phyloP scores from a whole-genome alignment of 2,797 vertebrate genomes.

The Rhadinocentrus ornatus region DNA sequence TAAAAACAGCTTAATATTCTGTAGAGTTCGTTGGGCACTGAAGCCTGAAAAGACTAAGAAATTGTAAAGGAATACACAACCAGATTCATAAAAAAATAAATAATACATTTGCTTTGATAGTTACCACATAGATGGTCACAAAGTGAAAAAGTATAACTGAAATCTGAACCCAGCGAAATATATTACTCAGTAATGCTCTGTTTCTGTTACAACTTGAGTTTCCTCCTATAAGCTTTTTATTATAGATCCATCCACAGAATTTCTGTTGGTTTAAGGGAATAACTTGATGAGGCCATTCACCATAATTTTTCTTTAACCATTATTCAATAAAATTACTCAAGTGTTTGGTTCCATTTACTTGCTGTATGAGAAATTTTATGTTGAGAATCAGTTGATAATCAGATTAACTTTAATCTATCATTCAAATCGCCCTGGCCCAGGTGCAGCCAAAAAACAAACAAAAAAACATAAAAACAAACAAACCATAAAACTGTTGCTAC shows the following conservation, averaged over 20 bases:
- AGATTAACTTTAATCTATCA: too few species aligned
- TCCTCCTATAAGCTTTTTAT: not conserved
- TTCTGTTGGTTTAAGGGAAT: not conserved
- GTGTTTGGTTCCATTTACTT: not conserved
- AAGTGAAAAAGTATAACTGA: not conserved
- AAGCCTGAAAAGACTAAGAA: slow-evolving; percentile 8
- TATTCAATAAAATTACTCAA: not conserved
- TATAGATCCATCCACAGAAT: not conserved
- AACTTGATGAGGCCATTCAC: not conserved
- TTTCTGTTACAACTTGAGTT: not conserved
- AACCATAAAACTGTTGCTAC: too few species aligned
- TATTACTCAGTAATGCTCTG: not conserved
- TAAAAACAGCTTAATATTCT: slow-evolving; percentile 54
- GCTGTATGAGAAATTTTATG: not conserved
- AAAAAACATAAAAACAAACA: too few species aligned
- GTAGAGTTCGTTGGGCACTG: slow-evolving; percentile 18
- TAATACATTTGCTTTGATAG: not conserved
- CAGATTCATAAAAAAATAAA: slow-evolving; percentile 2
- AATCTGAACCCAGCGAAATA: not conserved
- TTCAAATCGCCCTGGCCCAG: not conserved
- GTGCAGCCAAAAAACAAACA: not conserved
- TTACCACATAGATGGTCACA: not conserved
- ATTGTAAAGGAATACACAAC: not conserved
- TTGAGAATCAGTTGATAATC: too few species aligned
- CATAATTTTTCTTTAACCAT: not conserved